Evolutionary conservation across 2,113 vertebrate genomes (phyloP).

Genomic region (Hemiprocne comata): DNA sequence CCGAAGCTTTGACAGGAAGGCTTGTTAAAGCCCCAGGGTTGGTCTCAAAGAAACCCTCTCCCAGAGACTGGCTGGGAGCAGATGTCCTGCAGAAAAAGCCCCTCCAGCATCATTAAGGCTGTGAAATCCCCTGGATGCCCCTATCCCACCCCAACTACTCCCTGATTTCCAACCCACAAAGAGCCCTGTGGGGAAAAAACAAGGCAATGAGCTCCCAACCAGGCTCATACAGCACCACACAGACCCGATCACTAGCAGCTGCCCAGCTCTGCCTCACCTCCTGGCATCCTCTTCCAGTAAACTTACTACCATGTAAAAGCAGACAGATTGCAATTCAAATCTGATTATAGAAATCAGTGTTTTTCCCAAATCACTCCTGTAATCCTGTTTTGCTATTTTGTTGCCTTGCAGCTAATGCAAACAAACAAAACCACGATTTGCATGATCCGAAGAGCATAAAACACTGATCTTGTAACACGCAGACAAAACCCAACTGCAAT

Average conservation of each 20-base stretch:
- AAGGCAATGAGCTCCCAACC: not conserved
- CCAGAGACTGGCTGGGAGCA: not conserved
- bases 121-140: not conserved
- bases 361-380: conserved; percentile 26
- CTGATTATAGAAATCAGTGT: conserved; percentile 14
- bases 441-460: not conserved
- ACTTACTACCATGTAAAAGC: not conserved
- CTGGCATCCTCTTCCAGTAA: not conserved
- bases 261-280: not conserved
- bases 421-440: not conserved
- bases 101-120: not conserved
- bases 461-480: not conserved
- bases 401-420: not conserved
- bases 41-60: not conserved
- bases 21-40: not conserved
- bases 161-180: not conserved
- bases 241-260: not conserved
- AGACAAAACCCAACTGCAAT: not conserved
- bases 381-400: not conserved
- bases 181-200: not conserved
- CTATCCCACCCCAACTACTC: not conserved
- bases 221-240: not conserved
- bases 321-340: conserved; percentile 27
- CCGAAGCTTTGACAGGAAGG: not conserved
- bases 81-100: not conserved